Percentiles rank a stretch among this genome's conserved stretches.
These are phyloP conservation scores for Polypedilum pembai DNA, from an alignment of 1,140 invertebrate species.

Conservation along the genomic window DNA sequence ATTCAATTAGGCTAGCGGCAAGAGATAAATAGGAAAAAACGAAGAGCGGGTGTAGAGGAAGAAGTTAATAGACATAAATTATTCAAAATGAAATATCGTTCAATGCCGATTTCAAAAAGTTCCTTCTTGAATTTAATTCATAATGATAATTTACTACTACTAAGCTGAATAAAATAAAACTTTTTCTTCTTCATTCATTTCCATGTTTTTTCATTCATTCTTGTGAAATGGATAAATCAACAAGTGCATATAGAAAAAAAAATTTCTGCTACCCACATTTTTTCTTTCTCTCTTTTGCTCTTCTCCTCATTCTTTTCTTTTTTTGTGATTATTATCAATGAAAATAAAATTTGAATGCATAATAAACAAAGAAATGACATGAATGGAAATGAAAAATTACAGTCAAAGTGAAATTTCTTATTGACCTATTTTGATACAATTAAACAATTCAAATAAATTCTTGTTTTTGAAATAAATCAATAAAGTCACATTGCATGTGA, in stretches of 20 bases:
- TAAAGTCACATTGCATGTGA: too few species aligned
- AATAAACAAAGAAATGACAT: neutral
- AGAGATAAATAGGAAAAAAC: neutral
- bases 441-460: too few species aligned
- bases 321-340: neutral
- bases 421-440: too few species aligned
- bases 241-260: neutral
- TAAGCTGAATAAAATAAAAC: neutral
- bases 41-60: neutral
- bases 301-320: neutral
- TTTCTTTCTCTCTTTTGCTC: neutral
- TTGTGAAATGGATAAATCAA: neutral
- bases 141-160: neutral
- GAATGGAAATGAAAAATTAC: neutral
- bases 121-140: neutral
- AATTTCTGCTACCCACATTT: neutral
- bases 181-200: neutral
- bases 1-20: neutral
- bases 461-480: too few species aligned
- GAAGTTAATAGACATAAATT: neutral
- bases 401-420: neutral
- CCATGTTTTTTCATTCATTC: neutral
- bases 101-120: neutral
- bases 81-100: slow-evolving; percentile 3
- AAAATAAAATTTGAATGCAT: neutral